A percentile compares a stretch with the other conserved stretches of the same genome.
Conservation (phyloP, 2,888 invertebrate genomes). For the Troglohyphantes excavatus region DNA sequence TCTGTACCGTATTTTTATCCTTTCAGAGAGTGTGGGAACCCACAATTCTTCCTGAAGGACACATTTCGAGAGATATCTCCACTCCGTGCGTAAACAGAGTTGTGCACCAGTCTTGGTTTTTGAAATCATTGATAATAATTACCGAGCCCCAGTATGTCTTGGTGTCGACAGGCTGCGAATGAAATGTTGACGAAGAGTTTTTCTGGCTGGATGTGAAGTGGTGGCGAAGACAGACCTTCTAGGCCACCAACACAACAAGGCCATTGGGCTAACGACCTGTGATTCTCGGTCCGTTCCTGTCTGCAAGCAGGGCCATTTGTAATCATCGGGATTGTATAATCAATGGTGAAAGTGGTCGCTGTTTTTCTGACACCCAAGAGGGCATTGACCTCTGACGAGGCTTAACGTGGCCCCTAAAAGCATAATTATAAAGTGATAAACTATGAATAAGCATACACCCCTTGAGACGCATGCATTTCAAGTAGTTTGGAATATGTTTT, state of each 20-base stretch:
- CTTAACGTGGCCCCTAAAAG: not conserved
- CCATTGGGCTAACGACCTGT: constrained; percentile 41
- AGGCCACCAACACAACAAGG: constrained; percentile 36
- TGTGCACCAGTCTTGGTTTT: constrained; percentile 6
- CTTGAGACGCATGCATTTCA: too few species aligned
- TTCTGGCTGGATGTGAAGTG: constrained; percentile 5
- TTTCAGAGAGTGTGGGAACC: constrained; percentile 44
- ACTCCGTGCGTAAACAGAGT: constrained; percentile 31
- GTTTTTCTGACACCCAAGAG: constrained; percentile 6
- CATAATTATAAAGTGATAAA: too few species aligned
- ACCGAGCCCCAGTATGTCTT: not conserved
- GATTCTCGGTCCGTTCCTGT: constrained; percentile 12
- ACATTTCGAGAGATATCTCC: constrained; percentile 3
- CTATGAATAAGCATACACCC: too few species aligned
- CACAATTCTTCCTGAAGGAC: constrained; percentile 23
- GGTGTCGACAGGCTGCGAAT: constrained; percentile 11
- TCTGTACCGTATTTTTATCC: too few species aligned
- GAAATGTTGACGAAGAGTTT: constrained; percentile 42
- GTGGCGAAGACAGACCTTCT: not conserved
- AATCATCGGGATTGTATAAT: constrained; percentile 42
- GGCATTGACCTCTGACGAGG: constrained; percentile 17
- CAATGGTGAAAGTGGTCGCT: constrained; percentile 40
- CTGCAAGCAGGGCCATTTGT: constrained; percentile 24
- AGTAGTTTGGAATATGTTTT: too few species aligned
- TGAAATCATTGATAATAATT: constrained; percentile 32